Conservation (phyloP, 2,888 invertebrate species). For the Laothoe populi region DNA sequence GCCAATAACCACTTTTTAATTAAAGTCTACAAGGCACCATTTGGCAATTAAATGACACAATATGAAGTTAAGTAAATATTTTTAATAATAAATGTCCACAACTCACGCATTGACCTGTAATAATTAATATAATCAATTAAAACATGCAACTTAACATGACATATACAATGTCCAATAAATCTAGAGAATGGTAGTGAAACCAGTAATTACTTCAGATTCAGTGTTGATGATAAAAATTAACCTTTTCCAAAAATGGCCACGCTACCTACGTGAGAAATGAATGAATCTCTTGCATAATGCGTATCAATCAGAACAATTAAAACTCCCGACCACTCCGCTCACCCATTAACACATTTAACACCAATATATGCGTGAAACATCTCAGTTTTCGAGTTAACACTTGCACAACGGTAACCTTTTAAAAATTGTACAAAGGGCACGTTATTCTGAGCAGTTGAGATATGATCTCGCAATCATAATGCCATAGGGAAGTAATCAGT, state of each 20-base stretch:
- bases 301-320: constrained; percentile 74
- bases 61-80: not conserved
- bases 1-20: too few relatives aligned
- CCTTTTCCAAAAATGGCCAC: constrained; percentile 24
- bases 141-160: not conserved
- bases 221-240: constrained; percentile 27
- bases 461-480: constrained; percentile 47
- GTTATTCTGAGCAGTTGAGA: constrained; percentile 43
- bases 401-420: constrained; percentile 65
- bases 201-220: constrained; percentile 24
- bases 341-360: constrained; percentile 72
- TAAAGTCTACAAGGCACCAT: too few relatives aligned
- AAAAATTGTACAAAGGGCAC: constrained; percentile 69
- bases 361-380: constrained; percentile 60
- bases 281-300: constrained; percentile 60
- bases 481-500: not conserved
- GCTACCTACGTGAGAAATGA: constrained; percentile 33
- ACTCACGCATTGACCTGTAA: not conserved
- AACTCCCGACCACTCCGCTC: constrained; percentile 56
- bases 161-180: not conserved
- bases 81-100: not conserved
- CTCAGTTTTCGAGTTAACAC: constrained; percentile 59
- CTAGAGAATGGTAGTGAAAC: constrained; percentile 3
- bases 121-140: constrained; percentile 15
- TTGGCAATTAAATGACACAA: not conserved